phyloP scores from a whole-genome alignment of 2,888 invertebrate genomes.

The Drosophila cracens region DNA sequence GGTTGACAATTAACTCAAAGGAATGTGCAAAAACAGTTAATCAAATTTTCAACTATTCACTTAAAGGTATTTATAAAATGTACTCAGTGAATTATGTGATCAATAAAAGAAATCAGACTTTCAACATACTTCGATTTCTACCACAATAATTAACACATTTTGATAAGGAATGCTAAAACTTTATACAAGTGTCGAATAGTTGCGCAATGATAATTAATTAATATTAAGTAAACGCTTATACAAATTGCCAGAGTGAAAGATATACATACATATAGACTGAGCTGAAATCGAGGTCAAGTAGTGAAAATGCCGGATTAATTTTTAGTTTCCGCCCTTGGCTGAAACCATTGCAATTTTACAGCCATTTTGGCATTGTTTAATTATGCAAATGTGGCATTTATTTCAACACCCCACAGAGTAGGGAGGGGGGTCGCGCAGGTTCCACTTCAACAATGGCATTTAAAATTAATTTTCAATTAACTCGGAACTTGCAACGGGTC shows the following conservation, averaged over 20 bases:
- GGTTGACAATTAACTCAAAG: background rate
- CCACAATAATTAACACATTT: background rate
- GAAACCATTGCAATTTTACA: constrained; percentile 52
- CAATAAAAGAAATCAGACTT: background rate
- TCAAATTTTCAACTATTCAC: background rate
- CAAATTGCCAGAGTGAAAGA: background rate
- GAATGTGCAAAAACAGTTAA: background rate
- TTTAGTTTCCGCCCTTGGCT: constrained; percentile 29
- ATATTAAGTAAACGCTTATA: background rate
- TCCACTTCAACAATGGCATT: constrained; percentile 64
- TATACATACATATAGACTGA: background rate
- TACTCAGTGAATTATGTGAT: background rate
- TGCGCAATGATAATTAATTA: constrained; percentile 1
- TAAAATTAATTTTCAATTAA: constrained; percentile 78
- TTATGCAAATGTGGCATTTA: constrained; percentile 70
- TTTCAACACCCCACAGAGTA: constrained; percentile 20
- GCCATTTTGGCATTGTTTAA: constrained; percentile 61
- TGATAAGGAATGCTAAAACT: background rate
- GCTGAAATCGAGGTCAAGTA: constrained; percentile 9
- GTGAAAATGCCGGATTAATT: constrained; percentile 24
- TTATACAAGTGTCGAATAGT: background rate
- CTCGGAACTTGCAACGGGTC: constrained; percentile 35
- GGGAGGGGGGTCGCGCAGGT: constrained; percentile 2
- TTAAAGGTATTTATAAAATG: background rate
- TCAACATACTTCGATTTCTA: background rate